Conservation (phyloP, 2,888 invertebrate genomes). For the Zeuzera pyrina region DNA sequence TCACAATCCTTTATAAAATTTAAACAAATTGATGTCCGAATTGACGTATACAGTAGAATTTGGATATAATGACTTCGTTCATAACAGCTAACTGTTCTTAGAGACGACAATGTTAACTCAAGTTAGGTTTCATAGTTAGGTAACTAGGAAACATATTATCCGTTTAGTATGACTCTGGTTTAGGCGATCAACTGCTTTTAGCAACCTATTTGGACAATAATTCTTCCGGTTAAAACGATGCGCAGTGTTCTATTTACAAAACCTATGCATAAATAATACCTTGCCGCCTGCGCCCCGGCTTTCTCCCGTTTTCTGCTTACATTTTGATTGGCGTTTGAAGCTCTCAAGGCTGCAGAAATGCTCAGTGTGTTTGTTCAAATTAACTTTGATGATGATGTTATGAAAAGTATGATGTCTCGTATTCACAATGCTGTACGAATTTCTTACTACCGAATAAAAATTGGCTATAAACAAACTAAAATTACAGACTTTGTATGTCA, state of each 20-base stretch:
- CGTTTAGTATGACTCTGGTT: background rate
- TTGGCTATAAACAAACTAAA: constrained; percentile 11
- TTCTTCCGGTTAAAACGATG: background rate
- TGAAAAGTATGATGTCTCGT: constrained; percentile 18
- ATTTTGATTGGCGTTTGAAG: constrained; percentile 10
- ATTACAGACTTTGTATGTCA: too few relatives aligned
- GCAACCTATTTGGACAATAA: background rate
- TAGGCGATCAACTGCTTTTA: background rate
- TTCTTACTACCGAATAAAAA: constrained; percentile 18
- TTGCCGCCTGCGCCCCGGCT: background rate
- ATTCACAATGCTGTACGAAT: constrained; percentile 17
- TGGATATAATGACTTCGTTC: too few relatives aligned
- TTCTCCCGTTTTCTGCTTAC: background rate
- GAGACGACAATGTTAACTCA: background rate
- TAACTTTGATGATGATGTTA: constrained; percentile 18
- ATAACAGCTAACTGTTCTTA: background rate
- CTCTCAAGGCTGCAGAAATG: constrained; percentile 16
- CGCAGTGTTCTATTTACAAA: background rate
- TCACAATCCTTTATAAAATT: too few relatives aligned
- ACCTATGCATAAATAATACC: background rate
- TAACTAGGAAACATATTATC: background rate
- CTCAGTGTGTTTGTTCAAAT: constrained; percentile 14
- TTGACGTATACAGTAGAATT: background rate
- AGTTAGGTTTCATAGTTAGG: too few relatives aligned
- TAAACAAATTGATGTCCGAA: too few relatives aligned